Evolutionary conservation across 1,140 invertebrate species (phyloP), one percentile per base, ranked within the genome.

Genomic region (Colletes latitarsis): DNA sequence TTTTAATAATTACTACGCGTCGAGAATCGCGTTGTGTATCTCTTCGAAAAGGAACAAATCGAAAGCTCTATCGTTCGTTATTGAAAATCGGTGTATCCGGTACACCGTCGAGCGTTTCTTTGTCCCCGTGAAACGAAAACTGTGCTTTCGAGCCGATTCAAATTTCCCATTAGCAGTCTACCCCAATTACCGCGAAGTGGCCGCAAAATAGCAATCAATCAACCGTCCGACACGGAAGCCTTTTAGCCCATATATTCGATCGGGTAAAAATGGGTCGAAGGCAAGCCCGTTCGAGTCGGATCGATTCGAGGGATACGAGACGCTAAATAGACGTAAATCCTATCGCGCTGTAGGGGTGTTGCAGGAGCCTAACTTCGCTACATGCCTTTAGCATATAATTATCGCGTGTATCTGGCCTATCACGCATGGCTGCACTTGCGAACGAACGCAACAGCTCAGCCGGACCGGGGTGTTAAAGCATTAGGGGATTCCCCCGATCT

Each of bases 401-500:
- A 80, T 74, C 79, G 79, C 73, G 55, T 62, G 64, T 77, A 77
- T 74, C 73, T 74, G 73, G 79, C 79, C 66, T 70, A 74, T 74
- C 74, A 75, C 74, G 83, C 84, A 85, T 85, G 84, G 74, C 80
- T 78, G 67, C 83, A 72, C 74, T 86, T 86, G 74, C 67, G 83
- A 85, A 76, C 83, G 79, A 73, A 85, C 75, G 82, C 82, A 77
- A 73, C 74, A 83, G 86, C 83, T 84, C 85, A 64, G 72, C 81
- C 79, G 81, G 67, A 82, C 81, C 76, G 75, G 66, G 85, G 88
- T 85, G 85, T 86, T 87, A 85, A 82, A 86, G 85, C 87, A 86
- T 89, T 87, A 84, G 85, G 88, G 88, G 87, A 88, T 88, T 89
- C 82, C 85, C 86, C 75, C 87, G 85, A 87, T 89, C 86, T 86